Conservation (phyloP, 2,888 invertebrate species). For the Xestia ashworthii region DNA sequence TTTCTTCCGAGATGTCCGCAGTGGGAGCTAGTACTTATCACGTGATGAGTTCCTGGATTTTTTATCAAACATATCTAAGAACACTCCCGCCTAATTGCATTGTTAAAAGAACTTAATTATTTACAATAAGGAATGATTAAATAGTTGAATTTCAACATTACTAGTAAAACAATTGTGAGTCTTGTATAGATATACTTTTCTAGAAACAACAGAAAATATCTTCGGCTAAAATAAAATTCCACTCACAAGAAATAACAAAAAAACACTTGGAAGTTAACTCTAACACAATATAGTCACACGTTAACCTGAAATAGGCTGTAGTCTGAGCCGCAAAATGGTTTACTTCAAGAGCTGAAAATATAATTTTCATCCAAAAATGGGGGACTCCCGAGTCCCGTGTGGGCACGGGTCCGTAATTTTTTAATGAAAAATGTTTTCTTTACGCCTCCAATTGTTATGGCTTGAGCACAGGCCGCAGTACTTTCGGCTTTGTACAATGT, state of each 20-base stretch:
- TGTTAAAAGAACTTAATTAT: no score
- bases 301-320: not conserved
- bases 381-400: not conserved
- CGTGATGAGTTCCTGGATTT: no score
- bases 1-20: no score
- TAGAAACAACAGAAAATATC: not conserved
- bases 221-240: not conserved
- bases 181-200: not conserved
- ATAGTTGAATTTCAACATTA: not conserved
- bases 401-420: conserved; percentile 20
- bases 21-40: no score
- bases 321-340: not conserved
- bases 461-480: not conserved
- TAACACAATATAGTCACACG: not conserved
- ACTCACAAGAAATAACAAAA: not conserved
- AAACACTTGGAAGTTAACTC: not conserved
- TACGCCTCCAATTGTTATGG: conserved; percentile 43
- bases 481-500: not conserved
- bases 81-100: no score
- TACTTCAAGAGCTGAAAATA: conserved; percentile 8
- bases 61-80: no score
- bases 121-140: no score
- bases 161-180: not conserved
- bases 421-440: conserved; percentile 65
- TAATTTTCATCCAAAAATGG: conserved; percentile 7